These are phyloP conservation scores for Orycteropus afer DNA, from an alignment of 2,113 vertebrate species.

Conservation along the genomic window DNA sequence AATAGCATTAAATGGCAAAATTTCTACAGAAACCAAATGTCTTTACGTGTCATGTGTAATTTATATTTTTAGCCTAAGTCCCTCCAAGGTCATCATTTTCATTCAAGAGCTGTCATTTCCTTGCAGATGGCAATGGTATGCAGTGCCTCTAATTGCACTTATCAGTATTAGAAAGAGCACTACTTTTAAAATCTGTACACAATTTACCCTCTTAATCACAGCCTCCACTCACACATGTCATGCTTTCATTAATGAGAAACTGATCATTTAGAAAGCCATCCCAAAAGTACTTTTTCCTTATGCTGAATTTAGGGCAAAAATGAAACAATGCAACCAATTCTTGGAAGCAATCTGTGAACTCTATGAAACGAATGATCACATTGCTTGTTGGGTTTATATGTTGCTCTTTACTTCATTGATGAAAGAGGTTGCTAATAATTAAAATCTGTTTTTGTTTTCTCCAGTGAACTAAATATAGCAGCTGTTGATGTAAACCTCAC, in stretches of 20 bases:
- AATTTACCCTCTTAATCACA: constrained; percentile 82
- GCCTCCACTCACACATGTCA: constrained; percentile 66
- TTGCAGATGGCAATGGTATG: constrained; percentile 77
- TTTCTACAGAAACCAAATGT: constrained; percentile 62
- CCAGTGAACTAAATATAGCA: constrained; percentile 97
- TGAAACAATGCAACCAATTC: constrained; percentile 29
- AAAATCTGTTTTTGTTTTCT: constrained; percentile 78
- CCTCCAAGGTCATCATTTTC: constrained; percentile 68
- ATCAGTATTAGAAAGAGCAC: constrained; percentile 82
- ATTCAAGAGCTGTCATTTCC: constrained; percentile 74
- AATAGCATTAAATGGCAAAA: constrained; percentile 49
- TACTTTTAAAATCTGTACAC: constrained; percentile 84
- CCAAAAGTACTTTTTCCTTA: constrained; percentile 56
- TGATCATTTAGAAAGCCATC: constrained; percentile 69
- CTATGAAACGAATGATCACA: constrained; percentile 54
- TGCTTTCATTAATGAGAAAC: constrained; percentile 74
- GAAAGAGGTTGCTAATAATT: constrained; percentile 59
- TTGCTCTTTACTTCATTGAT: constrained; percentile 65
- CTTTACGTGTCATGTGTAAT: constrained; percentile 58
- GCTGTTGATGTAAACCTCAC: constrained; percentile 93
- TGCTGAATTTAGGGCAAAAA: constrained; percentile 52
- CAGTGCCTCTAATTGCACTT: constrained; percentile 81
- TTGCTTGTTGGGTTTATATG: constrained; percentile 57
- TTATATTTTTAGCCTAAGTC: constrained; percentile 72
- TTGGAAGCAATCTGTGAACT: constrained; percentile 55